Percentiles rank a stretch among this genome's conserved stretches.
Evolutionary conservation across 2,888 invertebrate genomes (phyloP).

Genomic region (Microctonus aethiopoides): DNA sequence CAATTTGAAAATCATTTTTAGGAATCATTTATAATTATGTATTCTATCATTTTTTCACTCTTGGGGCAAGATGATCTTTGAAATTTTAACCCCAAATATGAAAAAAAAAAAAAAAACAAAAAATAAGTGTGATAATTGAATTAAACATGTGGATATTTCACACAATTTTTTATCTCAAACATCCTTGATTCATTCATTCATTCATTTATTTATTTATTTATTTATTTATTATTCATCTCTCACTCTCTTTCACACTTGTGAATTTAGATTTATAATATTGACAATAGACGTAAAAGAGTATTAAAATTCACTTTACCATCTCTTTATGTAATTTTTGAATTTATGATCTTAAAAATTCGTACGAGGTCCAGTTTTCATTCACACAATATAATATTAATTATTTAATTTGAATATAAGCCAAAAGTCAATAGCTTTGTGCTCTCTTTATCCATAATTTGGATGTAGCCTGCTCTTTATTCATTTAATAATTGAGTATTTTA

Average conservation of each 20-base stretch:
- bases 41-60: neutral
- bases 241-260: neutral
- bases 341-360: neutral
- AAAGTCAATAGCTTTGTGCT: constrained; percentile 4
- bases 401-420: constrained; percentile 6
- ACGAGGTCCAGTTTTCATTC: constrained; percentile 14
- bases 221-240: neutral
- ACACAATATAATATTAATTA: constrained; percentile 29
- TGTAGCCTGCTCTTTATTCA: neutral
- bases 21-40: neutral
- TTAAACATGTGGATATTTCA: neutral
- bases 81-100: neutral
- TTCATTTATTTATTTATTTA: too few species aligned
- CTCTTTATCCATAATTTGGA: neutral
- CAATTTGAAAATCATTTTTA: neutral
- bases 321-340: neutral
- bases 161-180: neutral
- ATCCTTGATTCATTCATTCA: too few species aligned
- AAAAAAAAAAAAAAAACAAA: neutral
- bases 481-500: constrained; percentile 18
- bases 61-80: neutral
- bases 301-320: neutral
- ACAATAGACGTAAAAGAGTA: neutral
- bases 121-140: neutral
- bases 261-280: neutral